Evolutionary conservation across 2,888 invertebrate genomes (phyloP), one percentile per base, ranked within the genome.

Genomic region (Oasisia sp.): DNA sequence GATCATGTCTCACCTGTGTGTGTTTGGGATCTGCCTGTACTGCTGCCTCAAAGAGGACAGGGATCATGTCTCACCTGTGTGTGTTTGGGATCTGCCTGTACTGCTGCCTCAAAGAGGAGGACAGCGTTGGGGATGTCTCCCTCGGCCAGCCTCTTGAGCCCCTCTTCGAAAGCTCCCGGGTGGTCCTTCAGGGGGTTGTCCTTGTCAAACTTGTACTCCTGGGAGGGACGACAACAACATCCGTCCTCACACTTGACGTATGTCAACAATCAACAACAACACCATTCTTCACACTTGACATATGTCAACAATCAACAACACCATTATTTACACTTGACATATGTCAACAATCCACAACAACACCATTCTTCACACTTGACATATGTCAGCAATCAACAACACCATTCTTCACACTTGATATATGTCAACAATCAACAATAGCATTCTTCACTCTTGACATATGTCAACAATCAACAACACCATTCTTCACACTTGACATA

Each of bases 121-220:
- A 99, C 99, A 32, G 99, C 99, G 94, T 98, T 98, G 56, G 99
- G 98, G 94, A 99, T 97, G 96, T 99, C 99, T 14, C 99, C 99
- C 94, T 97, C 97, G 94, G 97, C 97, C 94, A 99, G 96, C 95
- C 98, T 98, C 94, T 97, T 97, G 95, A 98, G 98, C 0, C 99
- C 99, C 95, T 98, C 98, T 96, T 98, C 98, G 93, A 99, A 97
- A 0, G 99, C 98, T 97, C 98, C 97, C 0, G 95, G 95, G 92
- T 95, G 95, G 90, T 95, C 95, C 19, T 94, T 97, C 97, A 99
- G 98, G 19, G 98, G 98, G 97, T 99, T 99, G 89, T 98, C 98
- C 95, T 98, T 97, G 92, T 97, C 97, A 96, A 98, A 98, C 94
- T 97, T 97, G 95, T 98, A 98, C 94, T 98, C 97, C 97, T 98